phyloP scores from a whole-genome alignment of 30 jellyfish, hydroid and myxozoan species.

The Aurelia sp. region DNA sequence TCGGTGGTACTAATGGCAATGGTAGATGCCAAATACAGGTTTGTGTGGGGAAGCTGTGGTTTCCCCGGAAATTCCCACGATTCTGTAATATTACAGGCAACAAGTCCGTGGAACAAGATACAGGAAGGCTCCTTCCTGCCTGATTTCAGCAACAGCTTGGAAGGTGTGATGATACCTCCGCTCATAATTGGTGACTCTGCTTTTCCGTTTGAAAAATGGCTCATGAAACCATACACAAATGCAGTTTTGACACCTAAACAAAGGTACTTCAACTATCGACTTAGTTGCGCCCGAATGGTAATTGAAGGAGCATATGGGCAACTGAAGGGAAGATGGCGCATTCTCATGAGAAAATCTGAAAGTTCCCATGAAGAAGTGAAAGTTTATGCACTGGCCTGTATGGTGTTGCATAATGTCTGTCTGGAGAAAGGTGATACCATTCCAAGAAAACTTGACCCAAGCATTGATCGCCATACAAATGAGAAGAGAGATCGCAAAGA shows the following conservation, averaged over 20 bases:
- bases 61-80: conserved; percentile 72
- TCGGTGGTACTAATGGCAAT: conserved; percentile 80
- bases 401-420: conserved; percentile 60
- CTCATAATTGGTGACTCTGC: conserved; percentile 60
- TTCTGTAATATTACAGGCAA: conserved; percentile 56
- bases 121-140: conserved; percentile 52
- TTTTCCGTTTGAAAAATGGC: conserved; percentile 43
- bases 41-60: conserved; percentile 87
- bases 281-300: conserved; percentile 67
- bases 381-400: conserved; percentile 35
- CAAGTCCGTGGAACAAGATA: conserved; percentile 51
- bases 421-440: conserved; percentile 12
- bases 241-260: conserved; percentile 43
- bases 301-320: conserved; percentile 54
- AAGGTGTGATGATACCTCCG: conserved; percentile 35
- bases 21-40: conserved; percentile 76
- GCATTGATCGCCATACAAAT: neutral
- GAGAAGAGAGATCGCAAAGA: conserved; percentile 1
- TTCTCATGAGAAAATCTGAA: conserved; percentile 42
- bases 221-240: conserved; percentile 61
- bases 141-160: neutral
- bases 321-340: conserved; percentile 48
- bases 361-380: neutral
- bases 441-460: conserved; percentile 1
- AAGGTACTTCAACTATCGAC: conserved; percentile 66